Evolutionary conservation across 2,888 invertebrate genomes (phyloP), one percentile per base, ranked within the genome.

Genomic region (Lasioglossum leucozonium): DNA sequence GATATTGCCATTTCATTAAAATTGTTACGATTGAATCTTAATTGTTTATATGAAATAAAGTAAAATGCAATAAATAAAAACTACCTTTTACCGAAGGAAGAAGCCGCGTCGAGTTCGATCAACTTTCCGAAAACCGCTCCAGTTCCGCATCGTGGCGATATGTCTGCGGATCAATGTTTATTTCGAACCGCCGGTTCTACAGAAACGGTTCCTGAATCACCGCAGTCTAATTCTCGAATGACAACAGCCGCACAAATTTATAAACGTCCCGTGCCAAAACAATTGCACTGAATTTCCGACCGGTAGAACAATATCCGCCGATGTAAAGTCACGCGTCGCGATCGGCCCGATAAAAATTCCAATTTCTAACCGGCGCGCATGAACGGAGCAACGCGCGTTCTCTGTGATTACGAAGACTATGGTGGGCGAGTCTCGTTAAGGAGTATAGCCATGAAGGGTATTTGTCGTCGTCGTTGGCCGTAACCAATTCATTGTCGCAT

Each of bases 401-500:
- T 34, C 62, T 13, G 18, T 10, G 80, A 83, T 80, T 18, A 42
- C 8, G 26, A 44, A 44, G 58, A 18, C 37, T 26, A 67, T 74
- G 26, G 37, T 44, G 18, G 58, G 10, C 4, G 51, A 71, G 71
- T 47, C 77, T 79, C 40, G 84, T 78, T 86, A 80, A 77, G 79
- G 71, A 80, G 75, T 51, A n/a, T n/a, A 76, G 77, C 78, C 81
- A 75, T 75, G 72, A 67, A 67, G 79, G 82, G 67, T 81, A 65
- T 79, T 78, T 62, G 73, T 79, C 82, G 79, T 88, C 80, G 79
- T 77, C 58, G n/a, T 58, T 87, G 82, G 84, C 80, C 80, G 82
- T 58, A 72, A 85, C 82, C 88, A 84, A 88, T 88, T 88, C 86
- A 88, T 88, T 84, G 88, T 88, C 88, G 88, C 88, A 82, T 86